These are phyloP conservation scores for Porites evermanni DNA, from an alignment of 92 coral and sea anemone species.

Conservation along the genomic window DNA sequence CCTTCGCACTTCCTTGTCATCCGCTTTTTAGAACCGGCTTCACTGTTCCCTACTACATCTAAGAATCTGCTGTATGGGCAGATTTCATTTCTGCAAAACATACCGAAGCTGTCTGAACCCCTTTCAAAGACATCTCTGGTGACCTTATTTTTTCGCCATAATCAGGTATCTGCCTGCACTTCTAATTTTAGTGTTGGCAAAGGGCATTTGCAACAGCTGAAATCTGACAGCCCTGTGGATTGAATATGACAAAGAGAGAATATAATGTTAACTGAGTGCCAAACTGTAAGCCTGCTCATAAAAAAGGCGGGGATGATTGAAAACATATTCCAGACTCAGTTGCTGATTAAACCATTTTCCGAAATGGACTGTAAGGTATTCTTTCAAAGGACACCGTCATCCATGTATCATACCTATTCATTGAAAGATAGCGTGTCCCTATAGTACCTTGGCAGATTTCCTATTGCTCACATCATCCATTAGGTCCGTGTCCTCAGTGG, in stretches of 20 bases:
- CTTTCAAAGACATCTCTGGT: slow-evolving; percentile 4
- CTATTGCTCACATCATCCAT: no score
- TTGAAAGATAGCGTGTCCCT: no score
- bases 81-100: neutral
- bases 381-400: no score
- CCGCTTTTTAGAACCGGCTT: no score
- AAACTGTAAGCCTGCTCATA: neutral
- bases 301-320: neutral
- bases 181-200: slow-evolving; percentile 30
- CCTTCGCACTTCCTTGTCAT: no score
- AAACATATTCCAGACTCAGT: no score
- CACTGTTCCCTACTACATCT: neutral
- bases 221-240: slow-evolving; percentile 17
- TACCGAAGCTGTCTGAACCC: neutral
- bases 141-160: slow-evolving; percentile 33
- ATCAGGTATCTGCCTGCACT: slow-evolving; percentile 29
- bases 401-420: no score
- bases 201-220: slow-evolving; percentile 35
- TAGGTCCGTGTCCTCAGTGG: no score
- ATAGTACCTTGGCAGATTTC: no score
- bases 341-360: no score
- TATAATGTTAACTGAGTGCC: neutral
- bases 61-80: neutral
- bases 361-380: no score
- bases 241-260: no score